phyloP scores from a whole-genome alignment of 53 echinoderm and acorn worm species.

The Holothuria scabra region DNA sequence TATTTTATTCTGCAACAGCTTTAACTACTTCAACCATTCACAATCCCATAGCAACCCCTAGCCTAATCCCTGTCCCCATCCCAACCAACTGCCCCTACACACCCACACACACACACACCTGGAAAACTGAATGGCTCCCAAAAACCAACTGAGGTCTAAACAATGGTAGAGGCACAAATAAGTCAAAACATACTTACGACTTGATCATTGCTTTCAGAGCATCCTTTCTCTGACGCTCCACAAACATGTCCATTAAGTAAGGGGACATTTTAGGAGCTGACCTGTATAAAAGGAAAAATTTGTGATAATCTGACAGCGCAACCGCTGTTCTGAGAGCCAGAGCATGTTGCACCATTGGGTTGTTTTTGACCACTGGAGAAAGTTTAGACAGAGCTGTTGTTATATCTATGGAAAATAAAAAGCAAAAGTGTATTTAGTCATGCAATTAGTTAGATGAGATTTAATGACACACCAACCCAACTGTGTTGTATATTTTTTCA shows the following conservation, averaged over 20 bases:
- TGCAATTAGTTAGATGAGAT: too few relatives aligned
- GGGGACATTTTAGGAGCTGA: slow-evolving; percentile 83
- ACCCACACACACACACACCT: too few relatives aligned
- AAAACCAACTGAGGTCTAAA: neutral
- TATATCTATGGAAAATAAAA: slow-evolving; percentile 66
- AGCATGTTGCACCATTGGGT: slow-evolving; percentile 85
- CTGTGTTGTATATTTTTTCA: too few relatives aligned
- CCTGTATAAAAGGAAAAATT: slow-evolving; percentile 89
- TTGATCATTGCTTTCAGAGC: slow-evolving; percentile 80
- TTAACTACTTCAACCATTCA: too few relatives aligned
- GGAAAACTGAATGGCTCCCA: too few relatives aligned
- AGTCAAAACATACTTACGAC: slow-evolving; percentile 82
- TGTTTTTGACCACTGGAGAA: slow-evolving; percentile 57
- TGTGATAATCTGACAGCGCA: slow-evolving; percentile 83
- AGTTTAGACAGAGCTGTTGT: slow-evolving; percentile 80
- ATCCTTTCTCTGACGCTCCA: slow-evolving; percentile 81
- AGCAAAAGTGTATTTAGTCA: slow-evolving; percentile 32
- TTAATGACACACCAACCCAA: too few relatives aligned
- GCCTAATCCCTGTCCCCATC: neutral
- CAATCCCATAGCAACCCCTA: too few relatives aligned
- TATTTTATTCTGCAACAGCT: too few relatives aligned
- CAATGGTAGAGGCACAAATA: neutral
- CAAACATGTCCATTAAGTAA: slow-evolving; percentile 91
- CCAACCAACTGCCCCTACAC: too few relatives aligned
- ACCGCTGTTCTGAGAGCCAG: slow-evolving; percentile 89